Evolutionary conservation across 2,797 vertebrate species (phyloP), one percentile per base, ranked within the genome.

Genomic region (Neosilurus hyrtlii): DNA sequence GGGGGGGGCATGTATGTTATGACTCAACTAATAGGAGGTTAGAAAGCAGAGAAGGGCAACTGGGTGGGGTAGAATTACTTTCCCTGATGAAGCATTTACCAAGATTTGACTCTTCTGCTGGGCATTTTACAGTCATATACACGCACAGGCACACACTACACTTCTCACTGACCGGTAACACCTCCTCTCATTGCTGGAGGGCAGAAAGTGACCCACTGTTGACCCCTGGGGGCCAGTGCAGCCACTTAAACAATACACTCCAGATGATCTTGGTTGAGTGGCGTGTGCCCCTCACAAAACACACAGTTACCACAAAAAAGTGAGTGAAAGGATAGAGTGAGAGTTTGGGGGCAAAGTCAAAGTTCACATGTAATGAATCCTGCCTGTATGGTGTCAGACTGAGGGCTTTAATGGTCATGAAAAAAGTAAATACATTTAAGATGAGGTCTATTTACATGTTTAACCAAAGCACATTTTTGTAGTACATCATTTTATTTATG

Each of bases 281-380:
- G 61, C 35, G 14, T 81, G 68, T 75, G 86, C 79, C 86, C 82
- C 20, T 35, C 73, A 43, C 24, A 78, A 78, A 54, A 51, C 65
- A 67, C 37, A 82, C 59, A 73, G 65, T 83, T 75, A 88, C 83
- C 83, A 84, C 81, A 86, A 79, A 66, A 62, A 14, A 63, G 30
- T 37, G 56, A 14, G 24, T 20, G 68, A 49, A 81, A 66, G 62
- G 20, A 26, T 74, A 59, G 79, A 74, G 26, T 4, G 37, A 26
- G 79, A 70, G 54, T 26, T 71, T 78, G 72, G 52, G 54, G 82
- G 62, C 49, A 72, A 83, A 85, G 80, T 81, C 75, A 86, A 49
- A 88, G 80, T 81, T 81, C 79, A 73, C 68, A 62, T 87, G 72
- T 81, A 88, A 88, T 88, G 82, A 80, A 82, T 83, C 83, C 81